Base-by-base conservation (phyloP, 64 coral and sea anemone genomes). In the Porites australiensis region DNA sequence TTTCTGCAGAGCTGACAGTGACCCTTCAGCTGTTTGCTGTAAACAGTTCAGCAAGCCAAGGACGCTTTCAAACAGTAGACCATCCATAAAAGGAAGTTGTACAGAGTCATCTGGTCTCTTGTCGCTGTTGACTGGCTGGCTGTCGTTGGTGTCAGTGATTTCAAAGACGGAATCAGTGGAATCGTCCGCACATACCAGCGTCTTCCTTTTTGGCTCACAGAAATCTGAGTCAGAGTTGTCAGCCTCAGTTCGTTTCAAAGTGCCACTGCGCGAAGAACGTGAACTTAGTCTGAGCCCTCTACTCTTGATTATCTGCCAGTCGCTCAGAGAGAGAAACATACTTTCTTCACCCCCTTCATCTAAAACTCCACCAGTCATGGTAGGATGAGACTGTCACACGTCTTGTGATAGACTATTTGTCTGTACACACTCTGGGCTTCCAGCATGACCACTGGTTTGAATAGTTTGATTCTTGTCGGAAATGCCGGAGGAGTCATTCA, bases 321-420 rank as follows among this genome's bases (percentile, higher is more conserved):
- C 95, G 16, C 89, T 92, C 55, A 94, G 13, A 18, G 91, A 86
- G 8, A 96, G 91, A 66, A 96, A 94, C 82, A 96, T 89, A 22
- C 95, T 96, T 60, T 96, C 95, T 72, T 96, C 95, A 80, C 92
- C 88, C 6, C 50, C 80, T 81, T 79, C 78, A 77, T 89, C 64
- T n/a, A 82, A 37, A 47, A 86, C 8, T n/a, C 71, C 64, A 77
- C 23, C 50, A 18, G 72, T 6, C 3, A 47, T 19, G 9, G 63
- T 8, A 13, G 82, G 55, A 16, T 83, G 61, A 57, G 44, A 23
- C 58, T 57, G 54, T 22, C 6, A 43, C 72, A 61, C 58, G 50
- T 79, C 64, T 68, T 68, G 70, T 3, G 70, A 79, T 21, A 75
- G 43, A 57, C 10, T 9, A 61, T 58, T 13, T 58, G 70, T 18